Percentiles rank a stretch among this genome's conserved stretches.
These are phyloP conservation scores for Ennomos quercinarius DNA, from an alignment of 2,888 invertebrate genomes.

Conservation along the genomic window DNA sequence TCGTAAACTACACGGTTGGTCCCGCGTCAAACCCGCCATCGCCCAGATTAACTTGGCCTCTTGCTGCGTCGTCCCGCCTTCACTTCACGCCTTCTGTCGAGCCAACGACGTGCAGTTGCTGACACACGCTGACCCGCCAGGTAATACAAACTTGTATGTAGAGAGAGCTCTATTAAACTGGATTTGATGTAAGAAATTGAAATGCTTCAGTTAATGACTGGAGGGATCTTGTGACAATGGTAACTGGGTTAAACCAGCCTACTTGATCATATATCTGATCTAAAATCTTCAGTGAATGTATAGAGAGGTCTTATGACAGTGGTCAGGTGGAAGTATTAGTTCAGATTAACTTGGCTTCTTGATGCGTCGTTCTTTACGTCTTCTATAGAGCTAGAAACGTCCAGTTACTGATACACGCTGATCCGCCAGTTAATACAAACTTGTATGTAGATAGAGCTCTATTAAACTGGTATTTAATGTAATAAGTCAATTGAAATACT, in stretches of 20 bases:
- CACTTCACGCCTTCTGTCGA: constrained; percentile 95
- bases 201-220: too few relatives aligned
- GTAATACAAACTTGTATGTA: constrained; percentile 72
- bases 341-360: constrained; percentile 93
- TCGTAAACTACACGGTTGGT: constrained; percentile 90
- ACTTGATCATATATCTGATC: too few relatives aligned
- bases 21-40: constrained; percentile 92
- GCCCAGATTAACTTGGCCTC: constrained; percentile 97
- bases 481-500: too few relatives aligned
- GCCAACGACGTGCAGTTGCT: constrained; percentile 96
- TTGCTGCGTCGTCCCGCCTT: constrained; percentile 97
- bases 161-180: too few relatives aligned
- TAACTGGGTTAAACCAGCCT: too few relatives aligned
- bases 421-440: constrained; percentile 90
- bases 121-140: constrained; percentile 97
- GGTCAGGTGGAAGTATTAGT: too few relatives aligned
- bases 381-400: constrained; percentile 97
- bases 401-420: constrained; percentile 97
- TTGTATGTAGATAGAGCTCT: too few relatives aligned
- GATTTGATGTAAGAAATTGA: too few relatives aligned
- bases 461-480: too few relatives aligned
- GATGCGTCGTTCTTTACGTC: constrained; percentile 96
- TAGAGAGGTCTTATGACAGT: too few relatives aligned
- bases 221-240: too few relatives aligned
- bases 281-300: too few relatives aligned